Evolutionary conservation across 2,888 invertebrate species (phyloP).

Genomic region (Rhagonycha lutea): DNA sequence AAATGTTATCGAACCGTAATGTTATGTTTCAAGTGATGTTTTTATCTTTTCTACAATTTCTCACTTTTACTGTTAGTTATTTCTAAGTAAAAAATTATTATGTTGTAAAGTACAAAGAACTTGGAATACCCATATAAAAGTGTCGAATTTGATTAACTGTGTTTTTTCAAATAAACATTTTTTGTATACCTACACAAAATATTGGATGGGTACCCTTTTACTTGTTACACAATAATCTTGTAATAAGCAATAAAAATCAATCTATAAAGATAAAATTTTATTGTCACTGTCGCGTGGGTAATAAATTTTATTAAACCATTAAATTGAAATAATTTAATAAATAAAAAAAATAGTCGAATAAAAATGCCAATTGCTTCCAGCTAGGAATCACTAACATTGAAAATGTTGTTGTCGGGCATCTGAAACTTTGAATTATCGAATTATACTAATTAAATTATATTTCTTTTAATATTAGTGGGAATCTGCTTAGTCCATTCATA

Average conservation of each 20-base stretch:
- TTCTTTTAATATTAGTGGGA: too few species aligned
- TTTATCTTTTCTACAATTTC: conserved; percentile 5
- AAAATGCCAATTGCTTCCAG: too few species aligned
- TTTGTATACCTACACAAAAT: background rate
- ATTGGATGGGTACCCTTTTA: background rate
- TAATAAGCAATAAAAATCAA: background rate
- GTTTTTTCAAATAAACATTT: too few species aligned
- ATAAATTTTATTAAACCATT: background rate
- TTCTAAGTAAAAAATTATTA: conserved; percentile 1
- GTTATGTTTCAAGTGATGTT: conserved; percentile 2
- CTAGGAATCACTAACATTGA: too few species aligned
- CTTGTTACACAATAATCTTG: background rate
- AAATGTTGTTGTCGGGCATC: too few species aligned
- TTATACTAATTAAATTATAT: too few species aligned
- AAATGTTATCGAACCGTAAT: conserved; percentile 15
- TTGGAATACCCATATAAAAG: background rate
- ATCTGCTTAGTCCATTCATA: too few species aligned
- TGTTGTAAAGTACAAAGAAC: conserved; percentile 10
- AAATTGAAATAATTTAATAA: background rate
- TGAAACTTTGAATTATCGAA: too few species aligned
- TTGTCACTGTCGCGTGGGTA: background rate
- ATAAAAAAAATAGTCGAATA: too few species aligned
- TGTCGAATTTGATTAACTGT: background rate
- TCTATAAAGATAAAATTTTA: background rate
- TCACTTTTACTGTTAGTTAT: conserved; percentile 14